Percentiles rank a stretch among this genome's conserved stretches.
Evolutionary conservation across 1,140 invertebrate species (phyloP).

Genomic region (Danaus plexippus): DNA sequence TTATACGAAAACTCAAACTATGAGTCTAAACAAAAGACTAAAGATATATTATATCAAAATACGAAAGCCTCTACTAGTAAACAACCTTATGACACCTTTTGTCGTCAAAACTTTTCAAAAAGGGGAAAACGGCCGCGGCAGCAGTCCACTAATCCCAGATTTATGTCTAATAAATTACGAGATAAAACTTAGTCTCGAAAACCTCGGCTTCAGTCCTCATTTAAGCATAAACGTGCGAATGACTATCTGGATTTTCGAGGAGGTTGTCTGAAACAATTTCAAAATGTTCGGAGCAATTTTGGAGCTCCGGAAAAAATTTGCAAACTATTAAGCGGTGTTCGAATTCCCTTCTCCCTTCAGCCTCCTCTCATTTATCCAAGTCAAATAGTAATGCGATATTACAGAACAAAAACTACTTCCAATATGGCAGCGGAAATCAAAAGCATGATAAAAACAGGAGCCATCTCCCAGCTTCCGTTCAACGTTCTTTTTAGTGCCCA

Average conservation of each 20-base stretch:
- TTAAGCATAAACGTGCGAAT: neutral
- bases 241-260: constrained; percentile 12
- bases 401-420: constrained; percentile 7
- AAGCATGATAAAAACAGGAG: constrained; percentile 8
- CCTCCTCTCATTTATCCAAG: constrained; percentile 13
- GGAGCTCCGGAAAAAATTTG: constrained; percentile 21
- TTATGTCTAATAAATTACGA: too few species aligned
- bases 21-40: too few species aligned
- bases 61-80: too few species aligned
- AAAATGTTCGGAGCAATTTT: constrained; percentile 18
- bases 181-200: too few species aligned
- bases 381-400: constrained; percentile 1
- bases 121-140: too few species aligned
- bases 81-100: too few species aligned
- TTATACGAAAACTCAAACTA: too few species aligned
- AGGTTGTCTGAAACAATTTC: constrained; percentile 23
- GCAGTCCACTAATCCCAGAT: too few species aligned
- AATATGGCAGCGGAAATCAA: constrained; percentile 10
- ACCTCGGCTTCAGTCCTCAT: too few species aligned
- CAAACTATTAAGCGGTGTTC: constrained; percentile 11
- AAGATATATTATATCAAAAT: too few species aligned
- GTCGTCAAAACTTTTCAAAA: too few species aligned
- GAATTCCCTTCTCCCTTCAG: constrained; percentile 12
- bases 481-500: constrained; percentile 10
- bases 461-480: constrained; percentile 10